Evolutionary conservation across 2,113 vertebrate species (phyloP).

Genomic region (Hippocampus zosterae): DNA sequence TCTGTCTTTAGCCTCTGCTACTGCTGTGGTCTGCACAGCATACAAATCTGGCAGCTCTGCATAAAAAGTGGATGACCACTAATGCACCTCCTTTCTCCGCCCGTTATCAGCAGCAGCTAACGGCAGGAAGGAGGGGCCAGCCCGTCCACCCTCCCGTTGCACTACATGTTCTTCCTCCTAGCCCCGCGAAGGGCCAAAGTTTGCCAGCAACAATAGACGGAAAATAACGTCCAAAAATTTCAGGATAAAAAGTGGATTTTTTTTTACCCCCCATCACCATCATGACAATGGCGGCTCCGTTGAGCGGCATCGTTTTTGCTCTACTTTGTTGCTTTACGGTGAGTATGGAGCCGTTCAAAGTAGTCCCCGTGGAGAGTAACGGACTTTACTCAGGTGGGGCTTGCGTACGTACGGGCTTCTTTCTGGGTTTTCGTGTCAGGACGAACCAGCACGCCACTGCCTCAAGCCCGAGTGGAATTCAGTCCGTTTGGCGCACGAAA

Average conservation of each 20-base stretch:
- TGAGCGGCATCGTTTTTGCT: constrained; percentile 5
- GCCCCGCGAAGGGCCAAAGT: constrained; percentile 49
- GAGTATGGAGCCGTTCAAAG: constrained; percentile 16
- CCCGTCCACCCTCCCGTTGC: constrained; percentile 32
- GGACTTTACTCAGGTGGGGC: constrained; percentile 43
- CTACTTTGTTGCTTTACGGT: constrained; percentile 44
- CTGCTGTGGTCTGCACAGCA: constrained; percentile 13
- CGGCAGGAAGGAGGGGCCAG: constrained; percentile 13
- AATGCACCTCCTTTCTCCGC: constrained; percentile 12
- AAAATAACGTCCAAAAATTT: background rate
- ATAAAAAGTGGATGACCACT: background rate
- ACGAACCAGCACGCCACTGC: too few species aligned
- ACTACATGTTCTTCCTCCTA: constrained; percentile 15
- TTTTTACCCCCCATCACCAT: background rate
- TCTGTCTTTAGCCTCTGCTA: too few species aligned
- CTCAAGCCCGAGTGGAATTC: background rate
- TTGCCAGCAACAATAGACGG: constrained; percentile 14
- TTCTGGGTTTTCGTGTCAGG: background rate
- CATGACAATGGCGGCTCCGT: constrained; percentile 35
- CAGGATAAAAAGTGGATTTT: background rate
- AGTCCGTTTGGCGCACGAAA: background rate
- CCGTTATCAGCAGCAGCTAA: constrained; percentile 44
- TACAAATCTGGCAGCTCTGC: constrained; percentile 11
- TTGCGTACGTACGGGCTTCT: background rate
- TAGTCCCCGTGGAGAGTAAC: background rate